Evolutionary conservation across 1,140 invertebrate species (phyloP).

Genomic region (Drosophila chauvacae): DNA sequence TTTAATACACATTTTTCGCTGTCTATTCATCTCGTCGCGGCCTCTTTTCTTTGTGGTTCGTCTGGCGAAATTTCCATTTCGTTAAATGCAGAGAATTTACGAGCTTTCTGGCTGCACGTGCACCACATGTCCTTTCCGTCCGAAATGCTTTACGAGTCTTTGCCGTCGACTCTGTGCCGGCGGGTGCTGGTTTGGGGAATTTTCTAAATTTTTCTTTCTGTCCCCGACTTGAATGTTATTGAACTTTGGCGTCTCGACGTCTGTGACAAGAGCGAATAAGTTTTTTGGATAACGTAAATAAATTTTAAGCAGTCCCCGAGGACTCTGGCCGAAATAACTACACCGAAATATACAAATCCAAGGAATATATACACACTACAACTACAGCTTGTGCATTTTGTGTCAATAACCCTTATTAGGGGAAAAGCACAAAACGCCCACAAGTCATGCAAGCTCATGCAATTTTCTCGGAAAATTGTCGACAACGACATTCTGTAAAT

Average conservation of each 20-base stretch:
- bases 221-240: constrained; percentile 59
- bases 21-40: constrained; percentile 7
- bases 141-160: constrained; percentile 65
- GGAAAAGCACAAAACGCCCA: constrained; percentile 39
- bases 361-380: constrained; percentile 2
- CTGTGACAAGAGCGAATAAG: constrained; percentile 57
- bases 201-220: constrained; percentile 46
- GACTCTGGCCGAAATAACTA: constrained; percentile 12
- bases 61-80: constrained; percentile 69
- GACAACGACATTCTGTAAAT: constrained; percentile 40
- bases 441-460: constrained; percentile 61
- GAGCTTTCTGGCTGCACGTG: constrained; percentile 66
- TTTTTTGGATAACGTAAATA: constrained; percentile 35
- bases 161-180: constrained; percentile 29
- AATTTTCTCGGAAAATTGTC: constrained; percentile 56
- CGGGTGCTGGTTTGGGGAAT: constrained; percentile 6
- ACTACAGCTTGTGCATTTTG: constrained; percentile 25
- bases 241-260: constrained; percentile 65
- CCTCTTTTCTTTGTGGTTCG: constrained; percentile 33
- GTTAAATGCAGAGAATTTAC: constrained; percentile 75
- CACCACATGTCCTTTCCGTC: constrained; percentile 62
- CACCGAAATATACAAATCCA: constrained; percentile 26
- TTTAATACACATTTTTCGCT: neutral
- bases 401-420: constrained; percentile 63
- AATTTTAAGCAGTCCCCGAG: constrained; percentile 26